Conservation (phyloP, 2,888 invertebrate species). For the Epistrophe grossulariae region DNA sequence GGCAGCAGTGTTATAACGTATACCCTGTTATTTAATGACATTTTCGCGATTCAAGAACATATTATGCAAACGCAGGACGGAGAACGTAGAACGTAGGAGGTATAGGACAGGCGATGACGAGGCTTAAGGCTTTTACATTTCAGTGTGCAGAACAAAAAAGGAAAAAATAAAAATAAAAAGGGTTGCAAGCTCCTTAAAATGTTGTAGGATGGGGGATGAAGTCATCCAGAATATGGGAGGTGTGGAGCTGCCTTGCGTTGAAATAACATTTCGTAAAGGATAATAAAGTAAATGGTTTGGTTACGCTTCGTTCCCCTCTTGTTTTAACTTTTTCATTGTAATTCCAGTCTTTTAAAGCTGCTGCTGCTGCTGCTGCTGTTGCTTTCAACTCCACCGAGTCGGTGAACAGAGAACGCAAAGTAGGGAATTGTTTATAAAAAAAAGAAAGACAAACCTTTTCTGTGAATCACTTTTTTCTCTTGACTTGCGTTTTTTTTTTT, state of each 20-base stretch:
- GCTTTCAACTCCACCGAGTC: conserved; percentile 1
- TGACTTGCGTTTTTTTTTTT: neutral
- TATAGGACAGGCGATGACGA: conserved; percentile 39
- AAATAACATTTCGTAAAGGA: conserved; percentile 42
- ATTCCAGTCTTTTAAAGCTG: conserved; percentile 26
- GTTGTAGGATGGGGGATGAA: neutral
- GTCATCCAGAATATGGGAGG: neutral
- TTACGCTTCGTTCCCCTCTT: conserved; percentile 30
- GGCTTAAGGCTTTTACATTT: conserved; percentile 53
- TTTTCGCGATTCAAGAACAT: conserved; percentile 65
- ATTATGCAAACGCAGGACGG: conserved; percentile 52
- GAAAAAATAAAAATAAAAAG: conserved; percentile 26
- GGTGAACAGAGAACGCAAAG: neutral
- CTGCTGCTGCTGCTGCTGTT: conserved; percentile 14
- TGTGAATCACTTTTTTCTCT: neutral
- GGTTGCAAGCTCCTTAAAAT: conserved; percentile 14
- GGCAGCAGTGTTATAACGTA: conserved; percentile 52
- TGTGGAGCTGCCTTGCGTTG: conserved; percentile 32
- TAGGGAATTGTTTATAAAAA: neutral
- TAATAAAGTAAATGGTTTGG: conserved; percentile 59
- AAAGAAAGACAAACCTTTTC: neutral
- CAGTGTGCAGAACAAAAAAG: conserved; percentile 14
- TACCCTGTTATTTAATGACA: conserved; percentile 56
- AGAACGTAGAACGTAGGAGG: conserved; percentile 10
- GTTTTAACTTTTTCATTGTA: conserved; percentile 13